Evolutionary conservation across 1,140 invertebrate species (phyloP).

Genomic region (Ips typographus): DNA sequence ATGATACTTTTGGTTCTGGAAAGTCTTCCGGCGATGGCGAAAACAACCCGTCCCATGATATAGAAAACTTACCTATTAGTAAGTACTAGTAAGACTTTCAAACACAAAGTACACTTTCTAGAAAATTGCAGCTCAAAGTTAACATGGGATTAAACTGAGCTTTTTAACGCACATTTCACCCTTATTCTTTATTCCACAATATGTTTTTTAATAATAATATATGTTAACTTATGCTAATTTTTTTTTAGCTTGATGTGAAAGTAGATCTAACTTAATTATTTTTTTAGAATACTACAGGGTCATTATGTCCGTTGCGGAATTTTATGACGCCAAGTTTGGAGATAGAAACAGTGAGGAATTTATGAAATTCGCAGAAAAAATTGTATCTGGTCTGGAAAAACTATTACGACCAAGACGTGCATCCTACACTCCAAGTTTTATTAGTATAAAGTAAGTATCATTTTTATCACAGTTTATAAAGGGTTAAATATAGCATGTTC

Average conservation of each 20-base stretch:
- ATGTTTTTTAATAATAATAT: conserved; percentile 1
- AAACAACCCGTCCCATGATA: not conserved
- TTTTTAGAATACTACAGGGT: conserved; percentile 51
- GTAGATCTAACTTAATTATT: not conserved
- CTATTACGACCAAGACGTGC: conserved; percentile 51
- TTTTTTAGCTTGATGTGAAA: too few species aligned
- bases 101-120: too few species aligned
- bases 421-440: conserved; percentile 52
- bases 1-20: conserved; percentile 14
- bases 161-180: too few species aligned
- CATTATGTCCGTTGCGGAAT: conserved; percentile 52
- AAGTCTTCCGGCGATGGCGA: conserved; percentile 19
- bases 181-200: not conserved
- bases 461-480: too few species aligned
- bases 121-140: too few species aligned
- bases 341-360: conserved; percentile 52
- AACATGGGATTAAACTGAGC: too few species aligned
- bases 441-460: conserved; percentile 49
- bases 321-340: conserved; percentile 47
- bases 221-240: too few species aligned
- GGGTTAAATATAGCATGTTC: too few species aligned
- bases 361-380: conserved; percentile 45
- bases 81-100: not conserved
- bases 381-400: conserved; percentile 50
- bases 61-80: conserved; percentile 1